These are phyloP conservation scores for Myrmecophaga tridactyla DNA, from an alignment of 2,113 vertebrate genomes.

Conservation along the genomic window DNA sequence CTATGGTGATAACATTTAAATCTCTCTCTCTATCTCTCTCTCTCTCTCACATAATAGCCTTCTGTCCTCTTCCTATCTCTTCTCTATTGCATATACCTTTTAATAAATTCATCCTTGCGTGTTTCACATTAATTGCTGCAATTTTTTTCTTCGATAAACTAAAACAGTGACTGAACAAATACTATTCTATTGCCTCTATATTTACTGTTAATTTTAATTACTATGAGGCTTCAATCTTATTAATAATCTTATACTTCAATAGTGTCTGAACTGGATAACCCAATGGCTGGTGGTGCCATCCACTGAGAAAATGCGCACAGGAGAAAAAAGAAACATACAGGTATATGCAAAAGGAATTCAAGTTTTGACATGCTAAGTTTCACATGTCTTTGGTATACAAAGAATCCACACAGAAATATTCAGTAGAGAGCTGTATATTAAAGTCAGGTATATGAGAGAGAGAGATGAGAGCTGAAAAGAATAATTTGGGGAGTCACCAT, in stretches of 20 bases:
- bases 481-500: not conserved
- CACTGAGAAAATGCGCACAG: not conserved
- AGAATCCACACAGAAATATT: not conserved
- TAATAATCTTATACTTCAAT: not conserved
- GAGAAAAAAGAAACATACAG: not conserved
- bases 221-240: not conserved
- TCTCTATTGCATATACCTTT: too few species aligned
- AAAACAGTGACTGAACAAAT: slow-evolving; percentile 10
- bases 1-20: too few species aligned
- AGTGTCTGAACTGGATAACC: not conserved
- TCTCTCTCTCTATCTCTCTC: too few species aligned
- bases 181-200: not conserved
- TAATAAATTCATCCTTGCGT: too few species aligned
- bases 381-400: not conserved
- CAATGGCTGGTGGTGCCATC: not conserved
- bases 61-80: too few species aligned
- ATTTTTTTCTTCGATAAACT: too few species aligned
- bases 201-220: not conserved
- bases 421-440: not conserved
- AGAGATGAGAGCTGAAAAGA: not conserved
- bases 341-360: not conserved
- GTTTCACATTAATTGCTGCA: too few species aligned
- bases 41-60: too few species aligned
- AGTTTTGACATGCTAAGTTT: not conserved
- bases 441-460: not conserved